Evolutionary conservation across 2,797 vertebrate genomes (phyloP).

Genomic region (Eulemur coronatus): DNA sequence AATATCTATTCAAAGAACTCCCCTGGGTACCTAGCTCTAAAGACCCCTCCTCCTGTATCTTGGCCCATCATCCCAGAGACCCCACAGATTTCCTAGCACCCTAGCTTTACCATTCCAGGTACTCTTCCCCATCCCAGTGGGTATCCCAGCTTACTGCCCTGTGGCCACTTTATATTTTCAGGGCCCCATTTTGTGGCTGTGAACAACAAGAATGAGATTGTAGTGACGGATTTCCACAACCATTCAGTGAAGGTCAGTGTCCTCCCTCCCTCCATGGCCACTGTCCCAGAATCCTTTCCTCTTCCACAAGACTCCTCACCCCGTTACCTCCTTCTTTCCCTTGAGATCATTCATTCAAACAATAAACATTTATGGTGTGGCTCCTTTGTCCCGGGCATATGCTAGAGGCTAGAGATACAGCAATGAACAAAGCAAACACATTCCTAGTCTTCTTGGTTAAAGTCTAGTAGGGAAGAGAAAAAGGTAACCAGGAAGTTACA

Average conservation of each 20-base stretch:
- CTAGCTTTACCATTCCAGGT: not conserved
- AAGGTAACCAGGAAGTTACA: not conserved
- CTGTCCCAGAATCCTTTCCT: not conserved
- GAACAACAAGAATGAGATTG: slow-evolving; percentile 98
- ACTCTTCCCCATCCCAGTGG: not conserved
- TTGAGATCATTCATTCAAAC: not conserved
- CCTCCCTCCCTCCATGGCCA: not conserved
- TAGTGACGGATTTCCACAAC: slow-evolving; percentile 98
- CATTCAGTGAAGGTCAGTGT: slow-evolving; percentile 96
- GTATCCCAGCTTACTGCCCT: not conserved
- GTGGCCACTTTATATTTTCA: slow-evolving; percentile 73
- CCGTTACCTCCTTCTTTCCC: not conserved
- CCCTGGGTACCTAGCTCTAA: not conserved
- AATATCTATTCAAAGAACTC: not conserved
- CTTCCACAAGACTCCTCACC: not conserved
- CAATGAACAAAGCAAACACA: not conserved
- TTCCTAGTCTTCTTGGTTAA: not conserved
- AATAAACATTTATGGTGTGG: not conserved
- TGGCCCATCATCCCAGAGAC: not conserved
- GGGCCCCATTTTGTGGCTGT: slow-evolving; percentile 98
- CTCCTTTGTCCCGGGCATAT: not conserved
- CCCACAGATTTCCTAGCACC: not conserved
- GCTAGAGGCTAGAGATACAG: not conserved
- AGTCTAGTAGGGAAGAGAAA: not conserved
- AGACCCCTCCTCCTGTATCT: not conserved